Conservation (phyloP, 2,888 invertebrate species). For the Amaurobius ferox region DNA sequence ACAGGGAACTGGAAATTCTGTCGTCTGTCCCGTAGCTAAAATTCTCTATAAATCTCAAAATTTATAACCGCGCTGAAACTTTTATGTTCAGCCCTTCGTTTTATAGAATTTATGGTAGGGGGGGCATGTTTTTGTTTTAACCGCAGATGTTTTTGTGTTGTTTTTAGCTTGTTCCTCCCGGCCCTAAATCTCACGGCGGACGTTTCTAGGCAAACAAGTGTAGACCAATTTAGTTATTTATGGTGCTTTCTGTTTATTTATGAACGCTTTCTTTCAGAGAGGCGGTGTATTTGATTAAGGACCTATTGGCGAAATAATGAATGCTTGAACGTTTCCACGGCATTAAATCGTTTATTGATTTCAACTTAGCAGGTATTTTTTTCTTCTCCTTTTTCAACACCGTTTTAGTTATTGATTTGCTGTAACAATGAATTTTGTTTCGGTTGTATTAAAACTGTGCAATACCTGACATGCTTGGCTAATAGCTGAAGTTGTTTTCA, state of each 20-base stretch:
- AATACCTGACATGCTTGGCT: no score
- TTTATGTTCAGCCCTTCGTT: neutral
- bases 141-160: neutral
- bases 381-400: neutral
- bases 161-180: neutral
- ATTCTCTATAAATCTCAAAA: conserved; percentile 54
- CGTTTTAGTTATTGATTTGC: no score
- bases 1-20: no score
- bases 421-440: no score
- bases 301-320: neutral
- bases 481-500: no score
- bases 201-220: neutral
- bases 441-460: no score
- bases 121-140: neutral
- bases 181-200: neutral
- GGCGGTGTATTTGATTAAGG: neutral
- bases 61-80: conserved; percentile 28
- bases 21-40: conserved; percentile 14
- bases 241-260: neutral
- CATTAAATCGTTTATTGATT: neutral
- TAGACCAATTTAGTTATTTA: neutral
- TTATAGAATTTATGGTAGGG: neutral
- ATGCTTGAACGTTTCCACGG: neutral
- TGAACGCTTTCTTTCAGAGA: neutral
- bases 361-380: neutral